Evolutionary conservation across 2,888 invertebrate species (phyloP), one percentile per base, ranked within the genome.

Genomic region (Chrysolina oricalcia): DNA sequence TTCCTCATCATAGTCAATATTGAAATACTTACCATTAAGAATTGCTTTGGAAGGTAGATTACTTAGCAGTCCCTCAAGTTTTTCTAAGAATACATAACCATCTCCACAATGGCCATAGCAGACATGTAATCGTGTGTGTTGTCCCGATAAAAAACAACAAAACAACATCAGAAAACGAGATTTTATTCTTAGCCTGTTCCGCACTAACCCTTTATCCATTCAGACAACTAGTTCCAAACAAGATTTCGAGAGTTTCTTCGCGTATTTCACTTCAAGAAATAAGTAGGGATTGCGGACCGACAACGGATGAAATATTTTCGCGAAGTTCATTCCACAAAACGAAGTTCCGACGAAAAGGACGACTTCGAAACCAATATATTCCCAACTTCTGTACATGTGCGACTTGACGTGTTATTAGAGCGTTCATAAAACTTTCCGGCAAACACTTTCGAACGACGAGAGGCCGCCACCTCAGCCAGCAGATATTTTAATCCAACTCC

Each of bases 401-500:
- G 59, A 35, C 50, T 41, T 48, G 68, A 68, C 68, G 35, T 68
- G 68, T 68, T 68, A 68, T 68, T 68, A 68, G 68, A 68, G 21
- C 68, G 53, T 68, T 68, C 68, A 21, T 23, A 41, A 53, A 68
- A 68, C 68, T 68, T 68, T 68, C 68, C 17, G 53, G 53, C 53
- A 56, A 53, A 59, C 59, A 59, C 59, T 59, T n/a, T 27, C 13
- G 8, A 6, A 8, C 5, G 59, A n/a, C 15, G 4, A 53, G 21
- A 53, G 59, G 9, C n/a, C 17, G 23, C 56, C 23, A 59, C 35
- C 59, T 27, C 23, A 59, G 59, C 35, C 59, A 35, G 1, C 9
- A 59, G 35, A 59, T 35, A 59, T 59, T 59, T 23, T 59, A 59
- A 59, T 59, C 27, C 59, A n/a, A n/a, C 59, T 15, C 11, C 27